Percentiles rank a stretch among this genome's conserved stretches.
phyloP scores from a whole-genome alignment of 2,888 invertebrate species.

The Prostheceraeus crozeri region DNA sequence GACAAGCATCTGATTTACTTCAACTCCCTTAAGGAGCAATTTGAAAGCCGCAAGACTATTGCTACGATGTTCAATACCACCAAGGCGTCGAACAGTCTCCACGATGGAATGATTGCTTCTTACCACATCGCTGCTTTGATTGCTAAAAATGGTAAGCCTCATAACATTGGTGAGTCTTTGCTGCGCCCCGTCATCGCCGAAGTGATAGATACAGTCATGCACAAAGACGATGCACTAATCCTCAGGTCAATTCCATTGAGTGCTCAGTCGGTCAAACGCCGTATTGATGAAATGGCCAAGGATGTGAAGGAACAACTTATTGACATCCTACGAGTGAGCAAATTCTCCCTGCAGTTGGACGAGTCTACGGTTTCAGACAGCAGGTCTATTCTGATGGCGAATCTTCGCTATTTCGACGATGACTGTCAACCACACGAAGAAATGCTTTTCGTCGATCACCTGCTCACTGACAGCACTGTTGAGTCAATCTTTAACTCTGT shows the following conservation, averaged over 20 bases:
- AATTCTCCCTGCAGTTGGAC: neutral
- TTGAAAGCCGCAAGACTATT: constrained; percentile 3
- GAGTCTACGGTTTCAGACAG: neutral
- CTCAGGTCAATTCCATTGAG: neutral
- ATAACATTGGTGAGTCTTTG: neutral
- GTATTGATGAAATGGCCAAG: constrained; percentile 5
- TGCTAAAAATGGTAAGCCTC: neutral
- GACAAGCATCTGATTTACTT: neutral
- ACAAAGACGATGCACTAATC: neutral
- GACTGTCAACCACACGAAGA: neutral
- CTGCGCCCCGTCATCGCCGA: neutral
- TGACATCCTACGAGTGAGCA: neutral
- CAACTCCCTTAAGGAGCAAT: neutral
- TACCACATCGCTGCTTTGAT: too few relatives aligned
- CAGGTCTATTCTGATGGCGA: neutral
- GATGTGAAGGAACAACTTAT: neutral
- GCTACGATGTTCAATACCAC: constrained; percentile 3
- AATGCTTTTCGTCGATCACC: neutral
- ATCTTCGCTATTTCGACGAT: neutral
- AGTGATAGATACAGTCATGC: neutral
- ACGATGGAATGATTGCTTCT: too few relatives aligned
- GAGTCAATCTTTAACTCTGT: neutral
- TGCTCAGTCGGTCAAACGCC: neutral
- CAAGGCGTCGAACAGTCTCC: neutral
- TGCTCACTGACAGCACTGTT: neutral